Evolutionary conservation across 92 coral and sea anemone species (phyloP), one percentile per base, ranked within the genome.

Genomic region (Epizoanthus rinbou): DNA sequence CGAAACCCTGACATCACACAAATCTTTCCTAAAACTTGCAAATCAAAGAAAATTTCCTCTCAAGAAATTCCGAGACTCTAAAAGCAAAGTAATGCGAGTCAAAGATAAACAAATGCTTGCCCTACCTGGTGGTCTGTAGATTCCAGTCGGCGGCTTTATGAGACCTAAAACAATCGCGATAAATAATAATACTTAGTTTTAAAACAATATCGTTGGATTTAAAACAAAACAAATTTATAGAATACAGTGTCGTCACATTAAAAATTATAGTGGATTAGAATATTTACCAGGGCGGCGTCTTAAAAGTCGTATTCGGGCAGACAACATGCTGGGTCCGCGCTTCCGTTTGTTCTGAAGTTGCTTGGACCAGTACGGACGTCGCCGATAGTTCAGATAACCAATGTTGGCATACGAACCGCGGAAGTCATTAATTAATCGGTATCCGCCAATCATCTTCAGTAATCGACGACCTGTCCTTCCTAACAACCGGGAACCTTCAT

Each of bases 261-360:
- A 37, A 3, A 37, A 37, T 37, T 37, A 37, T 37, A 37, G 43
- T 3, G 43, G 43, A 37, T 37, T 53, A 14, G 15, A 45, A 23
- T 13, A 24, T 8, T 13, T 75, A 75, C 80, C 31, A 15, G 66
- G 39, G 10, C 66, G 67, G 37, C 80, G 80, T 75, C n/a, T 75
- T 25, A 8, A n/a, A 24, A 75, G 68, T 25, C 80, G 64, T 31
- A 75, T 75, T 75, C 80, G 57, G 25, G 80, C 56, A 57, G 80
- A 57, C 60, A 75, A 7, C 80, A 75, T 75, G 80, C 80, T 75
- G 10, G 80, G 80, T 53, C 80, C 80, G 19, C 80, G 80, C 50
- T 57, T 75, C 31, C 80, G 31, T 57, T 54, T 45, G 54, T 75
- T 75, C 22, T 75, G 80, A 56, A 75, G 64, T 57, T 75, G 80